Evolutionary conservation across 2,797 vertebrate species (phyloP), one percentile per base, ranked within the genome.

Genomic region (Cuniculus paca): DNA sequence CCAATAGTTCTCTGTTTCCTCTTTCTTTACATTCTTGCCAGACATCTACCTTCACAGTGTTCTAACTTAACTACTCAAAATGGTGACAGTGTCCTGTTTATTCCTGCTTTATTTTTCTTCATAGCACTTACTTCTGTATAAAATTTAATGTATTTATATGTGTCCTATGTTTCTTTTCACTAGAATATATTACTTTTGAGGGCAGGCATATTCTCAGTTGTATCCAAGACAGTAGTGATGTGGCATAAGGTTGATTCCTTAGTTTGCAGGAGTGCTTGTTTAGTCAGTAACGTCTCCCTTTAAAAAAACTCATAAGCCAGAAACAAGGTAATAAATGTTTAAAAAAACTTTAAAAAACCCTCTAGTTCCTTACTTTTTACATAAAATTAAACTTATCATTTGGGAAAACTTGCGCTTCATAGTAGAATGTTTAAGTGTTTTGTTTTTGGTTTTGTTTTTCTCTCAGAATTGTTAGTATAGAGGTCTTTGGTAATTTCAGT

Each of bases 181-280:
- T 61, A 52, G 28, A 45, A 34, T 95, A 26, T 75, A 68, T 91
- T 93, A 36, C 50, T 86, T 94, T 91, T 75, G 56, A 94, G 50
- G 39, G 26, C 24, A 68, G n/a, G 54, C 28, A 80, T 39, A 93
- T 77, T 70, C 24, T 90, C 31, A 26, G 34, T 74, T 95, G 31
- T 65, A 65, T 83, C 16, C 50, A 88, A 70, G 14, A 39, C 58
- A 86, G 58, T 22, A 74, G 39, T 28, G 39, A 78, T 80, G 24
- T 91, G 68, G 31, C 48, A 50, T 85, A 36, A 72, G n/a, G 58
- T 58, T 79, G 42, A 65, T 65, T 83, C 28, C 31, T 93, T 77
- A 95, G 0, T 93, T 91, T 95, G 56, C 56, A 88, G 78, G 93
- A 28, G 1, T 95, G 42, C 86, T 92, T 88, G 50, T 31, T 58